A percentile compares a stretch with the other conserved stretches of the same genome.
Conservation (phyloP, 2,888 invertebrate genomes). For the Alsophila aescularia region DNA sequence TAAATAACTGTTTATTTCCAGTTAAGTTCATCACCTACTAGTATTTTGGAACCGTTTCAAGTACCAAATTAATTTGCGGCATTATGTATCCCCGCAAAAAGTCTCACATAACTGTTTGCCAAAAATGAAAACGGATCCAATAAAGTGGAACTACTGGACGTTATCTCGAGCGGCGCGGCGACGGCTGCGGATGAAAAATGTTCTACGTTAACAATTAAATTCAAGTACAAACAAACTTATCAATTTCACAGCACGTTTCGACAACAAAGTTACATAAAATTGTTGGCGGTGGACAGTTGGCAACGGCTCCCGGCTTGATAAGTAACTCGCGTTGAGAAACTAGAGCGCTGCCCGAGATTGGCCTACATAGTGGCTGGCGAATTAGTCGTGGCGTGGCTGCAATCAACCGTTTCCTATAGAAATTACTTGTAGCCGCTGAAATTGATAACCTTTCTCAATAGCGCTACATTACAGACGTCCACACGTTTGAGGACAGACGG, state of each 20-base stretch:
- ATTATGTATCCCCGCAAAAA: slow-evolving; percentile 13
- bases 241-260: slow-evolving; percentile 76
- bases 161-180: slow-evolving; percentile 32
- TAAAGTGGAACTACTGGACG: slow-evolving; percentile 23
- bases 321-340: slow-evolving; percentile 79
- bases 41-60: slow-evolving; percentile 26
- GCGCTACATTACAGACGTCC: slow-evolving; percentile 14
- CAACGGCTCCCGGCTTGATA: slow-evolving; percentile 75
- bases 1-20: not conserved
- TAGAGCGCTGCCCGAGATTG: slow-evolving; percentile 77
- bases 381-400: slow-evolving; percentile 76
- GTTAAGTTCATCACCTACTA: slow-evolving; percentile 6
- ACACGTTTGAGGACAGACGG: not conserved
- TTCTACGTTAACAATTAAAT: slow-evolving; percentile 38
- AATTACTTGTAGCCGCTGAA: slow-evolving; percentile 65
- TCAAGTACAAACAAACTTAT: slow-evolving; percentile 61
- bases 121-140: slow-evolving; percentile 22
- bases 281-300: slow-evolving; percentile 72
- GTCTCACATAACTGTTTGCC: slow-evolving; percentile 18
- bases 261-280: slow-evolving; percentile 81
- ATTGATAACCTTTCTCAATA: slow-evolving; percentile 71
- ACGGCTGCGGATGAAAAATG: slow-evolving; percentile 34
- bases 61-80: slow-evolving; percentile 22
- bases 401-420: slow-evolving; percentile 74
- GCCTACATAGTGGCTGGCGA: slow-evolving; percentile 73